These are phyloP conservation scores for Xyrichtys novacula DNA, from an alignment of 2,797 vertebrate genomes.

Conservation along the genomic window DNA sequence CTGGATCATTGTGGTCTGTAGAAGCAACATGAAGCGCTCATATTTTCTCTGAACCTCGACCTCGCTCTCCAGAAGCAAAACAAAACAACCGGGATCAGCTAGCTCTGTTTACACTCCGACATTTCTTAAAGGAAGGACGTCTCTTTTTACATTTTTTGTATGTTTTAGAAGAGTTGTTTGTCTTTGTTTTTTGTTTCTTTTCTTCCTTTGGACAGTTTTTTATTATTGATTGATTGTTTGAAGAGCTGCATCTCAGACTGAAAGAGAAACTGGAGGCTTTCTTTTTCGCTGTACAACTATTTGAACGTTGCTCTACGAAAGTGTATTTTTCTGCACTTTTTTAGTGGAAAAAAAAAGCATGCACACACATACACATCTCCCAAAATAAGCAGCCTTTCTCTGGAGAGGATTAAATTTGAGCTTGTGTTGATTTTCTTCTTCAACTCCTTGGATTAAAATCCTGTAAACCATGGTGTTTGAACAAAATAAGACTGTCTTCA, in stretches of 20 bases:
- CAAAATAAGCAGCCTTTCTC: slow-evolving; percentile 15
- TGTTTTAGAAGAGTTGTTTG: neutral
- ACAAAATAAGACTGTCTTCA: slow-evolving; percentile 4
- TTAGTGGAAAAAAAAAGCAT: slow-evolving; percentile 16
- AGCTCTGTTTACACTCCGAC: neutral
- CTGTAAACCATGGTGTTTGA: slow-evolving; percentile 17
- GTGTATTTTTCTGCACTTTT: slow-evolving; percentile 33
- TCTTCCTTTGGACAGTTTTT: neutral
- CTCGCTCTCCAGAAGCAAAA: neutral
- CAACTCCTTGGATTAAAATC: neutral
- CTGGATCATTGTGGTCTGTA: slow-evolving; percentile 2
- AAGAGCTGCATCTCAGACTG: neutral
- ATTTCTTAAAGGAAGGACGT: neutral
- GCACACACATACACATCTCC: neutral
- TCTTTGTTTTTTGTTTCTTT: neutral
- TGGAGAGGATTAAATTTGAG: slow-evolving; percentile 36
- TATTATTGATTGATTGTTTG: slow-evolving; percentile 30
- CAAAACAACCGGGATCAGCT: neutral
- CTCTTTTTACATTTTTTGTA: neutral
- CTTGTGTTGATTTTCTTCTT: slow-evolving; percentile 43
- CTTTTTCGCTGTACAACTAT: slow-evolving; percentile 9
- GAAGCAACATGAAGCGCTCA: neutral
- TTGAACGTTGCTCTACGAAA: slow-evolving; percentile 17
- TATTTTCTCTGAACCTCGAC: neutral
- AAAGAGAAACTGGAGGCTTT: neutral